phyloP scores from a whole-genome alignment of 1,140 invertebrate species.

The Brachionus asplanchnoidis region DNA sequence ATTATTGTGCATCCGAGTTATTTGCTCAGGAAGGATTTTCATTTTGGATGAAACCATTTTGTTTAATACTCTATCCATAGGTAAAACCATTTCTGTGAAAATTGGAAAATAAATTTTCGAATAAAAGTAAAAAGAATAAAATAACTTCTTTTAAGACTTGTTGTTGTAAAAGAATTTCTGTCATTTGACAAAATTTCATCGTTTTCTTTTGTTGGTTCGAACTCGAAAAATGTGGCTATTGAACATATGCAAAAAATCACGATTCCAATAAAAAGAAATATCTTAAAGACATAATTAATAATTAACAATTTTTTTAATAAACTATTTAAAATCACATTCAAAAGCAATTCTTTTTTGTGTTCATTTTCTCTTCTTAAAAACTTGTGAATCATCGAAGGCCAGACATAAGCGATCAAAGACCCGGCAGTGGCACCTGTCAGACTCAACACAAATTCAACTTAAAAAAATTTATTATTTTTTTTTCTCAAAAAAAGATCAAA shows the following conservation, averaged over 20 bases:
- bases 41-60: neutral
- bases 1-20: neutral
- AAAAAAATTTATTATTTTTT: constrained; percentile 4
- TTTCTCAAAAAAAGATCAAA: neutral
- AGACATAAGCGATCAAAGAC: constrained; percentile 83
- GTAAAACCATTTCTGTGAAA: neutral
- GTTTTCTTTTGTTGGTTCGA: constrained; percentile 34
- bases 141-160: neutral
- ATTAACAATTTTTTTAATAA: neutral
- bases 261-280: constrained; percentile 5
- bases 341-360: neutral
- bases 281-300: neutral
- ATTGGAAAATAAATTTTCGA: neutral
- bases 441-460: constrained; percentile 83
- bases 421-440: constrained; percentile 88
- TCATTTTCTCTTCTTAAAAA: neutral
- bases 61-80: neutral
- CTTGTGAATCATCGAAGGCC: constrained; percentile 68
- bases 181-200: neutral
- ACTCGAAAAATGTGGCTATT: constrained; percentile 29
- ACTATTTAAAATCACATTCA: constrained; percentile 11
- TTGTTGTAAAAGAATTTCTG: neutral
- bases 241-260: constrained; percentile 21
- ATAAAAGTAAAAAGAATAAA: neutral
- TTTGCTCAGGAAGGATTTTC: neutral